These are phyloP conservation scores for Tenthredo livida DNA, from an alignment of 2,888 invertebrate species.

Conservation along the genomic window DNA sequence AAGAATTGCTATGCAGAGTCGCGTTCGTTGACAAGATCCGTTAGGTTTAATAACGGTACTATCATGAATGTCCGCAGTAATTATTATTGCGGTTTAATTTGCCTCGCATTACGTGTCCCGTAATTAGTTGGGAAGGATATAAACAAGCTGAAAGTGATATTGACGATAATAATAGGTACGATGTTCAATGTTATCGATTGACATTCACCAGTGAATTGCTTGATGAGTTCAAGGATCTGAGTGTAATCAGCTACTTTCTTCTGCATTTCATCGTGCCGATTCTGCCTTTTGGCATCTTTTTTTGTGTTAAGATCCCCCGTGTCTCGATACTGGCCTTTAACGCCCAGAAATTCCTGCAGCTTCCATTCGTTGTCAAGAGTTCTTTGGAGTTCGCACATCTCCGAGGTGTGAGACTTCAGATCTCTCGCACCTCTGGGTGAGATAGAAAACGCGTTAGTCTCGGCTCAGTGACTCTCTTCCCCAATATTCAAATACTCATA, in stretches of 20 bases:
- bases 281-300: slow-evolving; percentile 85
- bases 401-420: slow-evolving; percentile 81
- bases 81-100: not conserved
- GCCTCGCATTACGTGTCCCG: not conserved
- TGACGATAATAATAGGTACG: not conserved
- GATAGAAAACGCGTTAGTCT: slow-evolving; percentile 17
- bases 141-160: not conserved
- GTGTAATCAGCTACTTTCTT: slow-evolving; percentile 87
- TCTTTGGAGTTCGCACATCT: slow-evolving; percentile 93
- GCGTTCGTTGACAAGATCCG: slow-evolving; percentile 4
- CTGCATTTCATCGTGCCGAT: slow-evolving; percentile 85
- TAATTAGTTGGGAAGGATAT: not conserved
- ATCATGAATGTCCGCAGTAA: not conserved
- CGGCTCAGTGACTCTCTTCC: not conserved
- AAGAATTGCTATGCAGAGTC: not conserved
- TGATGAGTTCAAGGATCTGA: slow-evolving; percentile 87
- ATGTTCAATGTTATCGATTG: slow-evolving; percentile 9
- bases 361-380: slow-evolving; percentile 92
- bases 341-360: slow-evolving; percentile 90
- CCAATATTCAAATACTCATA: not conserved
- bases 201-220: slow-evolving; percentile 76
- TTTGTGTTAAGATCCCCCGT: slow-evolving; percentile 88
- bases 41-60: slow-evolving; percentile 9
- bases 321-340: slow-evolving; percentile 90
- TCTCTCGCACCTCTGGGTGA: slow-evolving; percentile 78